Base-by-base conservation (phyloP, 1,140 invertebrate genomes). In the Cherax quadricarinatus region DNA sequence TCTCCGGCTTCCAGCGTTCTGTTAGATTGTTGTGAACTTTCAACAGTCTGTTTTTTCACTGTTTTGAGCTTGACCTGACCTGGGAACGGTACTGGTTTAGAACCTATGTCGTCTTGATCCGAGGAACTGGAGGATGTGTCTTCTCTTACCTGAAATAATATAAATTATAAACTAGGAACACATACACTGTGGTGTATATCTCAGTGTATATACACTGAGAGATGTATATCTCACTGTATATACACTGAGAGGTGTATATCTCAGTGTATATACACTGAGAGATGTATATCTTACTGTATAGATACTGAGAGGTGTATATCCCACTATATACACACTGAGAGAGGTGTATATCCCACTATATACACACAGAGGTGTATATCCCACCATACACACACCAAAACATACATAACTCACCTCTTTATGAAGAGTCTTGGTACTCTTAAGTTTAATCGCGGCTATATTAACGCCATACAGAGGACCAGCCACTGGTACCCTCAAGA, bases 381-480 rank as follows among this genome's bases (percentile, higher is more conserved):
- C 30, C 30, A 18, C 6, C 41, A 83, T 57, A 83, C 41, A 83
- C 41, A 83, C 41, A 83, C 41, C n/a, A 21, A 83, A 41, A 57
- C 41, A 83, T 57, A 83, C 16, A 83, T 18, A 66, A 21, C 78
- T 30, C 30, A 53, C 60, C 78, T 80, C 48, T 49, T 70, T 30
- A 21, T 79, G 41, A 16, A 70, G 86, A 16, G 14, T 48, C 5
- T 81, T 75, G 5, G 86, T 75, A 18, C 86, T 91, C 84, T 79
- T 91, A 6, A 91, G 78, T 6, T 87, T 91, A 14, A 91, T 75
- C 21, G 78, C 21, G 0, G 24, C 62, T 14, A 91, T 30, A n/a
- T 87, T 85, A 49, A 84, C n/a, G 6, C 14, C 53, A 1, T 7
- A 16, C 7, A 91, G 5, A 4, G 90, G 90, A 18, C 83, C 49